Evolutionary conservation across 2,797 vertebrate genomes (phyloP).

Genomic region (Buceros bicornis): DNA sequence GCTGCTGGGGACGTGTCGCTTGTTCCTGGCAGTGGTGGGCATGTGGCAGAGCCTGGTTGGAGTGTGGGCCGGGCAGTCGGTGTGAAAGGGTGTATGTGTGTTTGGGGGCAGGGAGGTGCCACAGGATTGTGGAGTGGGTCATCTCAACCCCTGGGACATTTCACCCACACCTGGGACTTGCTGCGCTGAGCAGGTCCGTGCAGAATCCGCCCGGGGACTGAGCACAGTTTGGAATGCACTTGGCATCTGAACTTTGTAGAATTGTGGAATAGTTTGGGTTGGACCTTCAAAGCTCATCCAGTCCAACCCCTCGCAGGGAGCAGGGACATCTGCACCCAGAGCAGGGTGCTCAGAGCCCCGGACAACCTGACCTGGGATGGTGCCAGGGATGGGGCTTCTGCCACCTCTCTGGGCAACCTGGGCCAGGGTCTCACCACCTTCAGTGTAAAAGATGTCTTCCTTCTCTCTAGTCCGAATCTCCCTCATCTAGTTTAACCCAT

Average conservation of each 20-base stretch:
- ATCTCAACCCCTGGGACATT: fast-evolving
- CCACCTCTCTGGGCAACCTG: not conserved
- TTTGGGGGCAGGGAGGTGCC: not conserved
- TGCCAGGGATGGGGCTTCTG: not conserved
- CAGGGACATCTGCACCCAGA: not conserved
- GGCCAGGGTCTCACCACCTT: not conserved
- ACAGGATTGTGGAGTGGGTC: not conserved
- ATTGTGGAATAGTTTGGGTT: not conserved
- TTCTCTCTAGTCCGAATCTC: not conserved
- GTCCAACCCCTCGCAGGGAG: not conserved
- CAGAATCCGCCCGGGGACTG: not conserved
- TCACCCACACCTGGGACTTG: not conserved
- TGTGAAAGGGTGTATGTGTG: not conserved
- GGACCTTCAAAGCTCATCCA: not conserved
- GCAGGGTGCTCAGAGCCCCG: not conserved
- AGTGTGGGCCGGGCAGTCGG: fast-evolving
- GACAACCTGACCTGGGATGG: not conserved
- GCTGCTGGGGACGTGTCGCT: not conserved
- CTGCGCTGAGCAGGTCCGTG: fast-evolving
- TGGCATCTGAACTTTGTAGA: not conserved
- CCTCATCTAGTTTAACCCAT: not conserved
- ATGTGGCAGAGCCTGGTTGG: not conserved
- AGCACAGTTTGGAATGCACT: not conserved
- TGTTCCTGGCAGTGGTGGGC: not conserved
- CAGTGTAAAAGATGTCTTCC: not conserved